These are phyloP conservation scores for Troides helena DNA, from an alignment of 2,888 invertebrate species.

Conservation along the genomic window DNA sequence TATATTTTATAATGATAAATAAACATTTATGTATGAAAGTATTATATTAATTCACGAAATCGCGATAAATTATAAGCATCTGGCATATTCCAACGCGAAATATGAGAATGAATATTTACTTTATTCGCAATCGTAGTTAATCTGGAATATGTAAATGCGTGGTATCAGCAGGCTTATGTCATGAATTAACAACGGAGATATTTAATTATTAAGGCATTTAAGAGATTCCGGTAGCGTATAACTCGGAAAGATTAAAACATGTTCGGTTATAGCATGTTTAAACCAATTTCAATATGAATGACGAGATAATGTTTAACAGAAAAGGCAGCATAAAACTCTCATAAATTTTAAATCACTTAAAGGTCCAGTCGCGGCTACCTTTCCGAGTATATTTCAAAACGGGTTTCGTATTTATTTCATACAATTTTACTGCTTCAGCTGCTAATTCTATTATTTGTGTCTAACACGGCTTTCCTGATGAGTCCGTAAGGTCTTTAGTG, in stretches of 20 bases:
- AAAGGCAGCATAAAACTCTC: not conserved
- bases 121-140: slow-evolving; percentile 9
- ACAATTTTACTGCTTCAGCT: not conserved
- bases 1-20: no score
- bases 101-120: slow-evolving; percentile 1
- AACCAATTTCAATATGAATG: slow-evolving; percentile 3
- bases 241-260: slow-evolving; percentile 9
- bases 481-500: no score
- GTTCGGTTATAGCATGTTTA: not conserved
- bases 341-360: slow-evolving; percentile 10
- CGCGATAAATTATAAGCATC: not conserved
- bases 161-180: slow-evolving; percentile 7
- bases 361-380: slow-evolving; percentile 1
- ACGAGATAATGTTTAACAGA: slow-evolving; percentile 8
- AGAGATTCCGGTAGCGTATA: slow-evolving; percentile 1
- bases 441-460: not conserved
- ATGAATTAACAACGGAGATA: slow-evolving; percentile 4
- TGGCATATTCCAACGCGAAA: not conserved
- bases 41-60: not conserved
- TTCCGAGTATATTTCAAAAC: not conserved
- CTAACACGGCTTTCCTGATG: not conserved
- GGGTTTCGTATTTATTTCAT: not conserved
- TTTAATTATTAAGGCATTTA: slow-evolving; percentile 16
- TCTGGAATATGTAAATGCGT: slow-evolving; percentile 9
- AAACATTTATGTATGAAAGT: no score